Evolutionary conservation across 2,888 invertebrate genomes (phyloP).

Genomic region (Sinelater perroti): DNA sequence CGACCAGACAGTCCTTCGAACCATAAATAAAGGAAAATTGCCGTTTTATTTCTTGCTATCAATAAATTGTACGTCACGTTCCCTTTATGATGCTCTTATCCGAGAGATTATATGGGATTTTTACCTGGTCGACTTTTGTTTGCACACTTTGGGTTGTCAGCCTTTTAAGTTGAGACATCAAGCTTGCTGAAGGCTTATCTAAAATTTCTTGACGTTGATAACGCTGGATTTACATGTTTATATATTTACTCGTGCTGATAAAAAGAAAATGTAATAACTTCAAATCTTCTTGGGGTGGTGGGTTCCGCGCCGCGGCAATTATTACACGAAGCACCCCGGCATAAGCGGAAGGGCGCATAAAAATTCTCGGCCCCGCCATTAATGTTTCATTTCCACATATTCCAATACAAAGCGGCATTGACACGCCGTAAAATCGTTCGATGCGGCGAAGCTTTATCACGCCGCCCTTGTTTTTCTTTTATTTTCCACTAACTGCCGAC

Average conservation of each 20-base stretch:
- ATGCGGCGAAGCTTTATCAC: neutral
- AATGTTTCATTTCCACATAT: slow-evolving; percentile 17
- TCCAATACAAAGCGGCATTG: slow-evolving; percentile 16
- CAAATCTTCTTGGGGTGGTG: too few relatives aligned
- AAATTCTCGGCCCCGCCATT: slow-evolving; percentile 7
- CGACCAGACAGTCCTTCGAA: neutral
- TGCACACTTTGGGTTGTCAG: neutral
- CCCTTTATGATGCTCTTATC: neutral
- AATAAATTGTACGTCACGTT: slow-evolving; percentile 5
- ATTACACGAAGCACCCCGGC: neutral
- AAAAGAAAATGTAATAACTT: too few relatives aligned
- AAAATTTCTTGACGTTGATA: too few relatives aligned
- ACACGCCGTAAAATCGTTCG: slow-evolving; percentile 7
- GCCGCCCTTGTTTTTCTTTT: neutral
- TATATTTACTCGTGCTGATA: too few relatives aligned
- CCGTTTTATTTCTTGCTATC: slow-evolving; percentile 5
- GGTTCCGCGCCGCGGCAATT: too few relatives aligned
- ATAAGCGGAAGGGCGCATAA: slow-evolving; percentile 5
- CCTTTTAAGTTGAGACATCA: too few relatives aligned
- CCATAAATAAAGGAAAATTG: slow-evolving; percentile 7
- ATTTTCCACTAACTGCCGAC: slow-evolving; percentile 1
- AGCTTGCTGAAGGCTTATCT: too few relatives aligned
- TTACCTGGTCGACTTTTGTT: neutral
- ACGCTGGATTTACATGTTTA: too few relatives aligned
- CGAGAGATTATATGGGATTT: neutral